These are phyloP conservation scores for Phthorimaea operculella DNA, from an alignment of 1,140 invertebrate species.

Conservation along the genomic window DNA sequence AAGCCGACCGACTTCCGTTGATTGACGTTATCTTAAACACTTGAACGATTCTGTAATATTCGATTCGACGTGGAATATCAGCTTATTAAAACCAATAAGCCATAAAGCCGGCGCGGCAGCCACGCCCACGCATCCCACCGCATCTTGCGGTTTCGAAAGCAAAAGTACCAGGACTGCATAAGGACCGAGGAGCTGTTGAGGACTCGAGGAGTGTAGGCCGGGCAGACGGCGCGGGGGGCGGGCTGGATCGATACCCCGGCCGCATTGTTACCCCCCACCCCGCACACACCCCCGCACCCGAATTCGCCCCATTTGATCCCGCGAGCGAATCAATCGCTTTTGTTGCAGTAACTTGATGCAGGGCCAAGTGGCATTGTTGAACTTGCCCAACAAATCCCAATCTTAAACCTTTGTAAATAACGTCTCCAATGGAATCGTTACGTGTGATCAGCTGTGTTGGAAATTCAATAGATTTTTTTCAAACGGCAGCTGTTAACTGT, in stretches of 20 bases:
- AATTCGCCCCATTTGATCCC: slow-evolving; percentile 6
- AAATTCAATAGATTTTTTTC: slow-evolving; percentile 6
- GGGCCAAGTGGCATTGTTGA: background rate
- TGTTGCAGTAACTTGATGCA: slow-evolving; percentile 4
- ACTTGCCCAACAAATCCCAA: background rate
- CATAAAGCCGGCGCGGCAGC: background rate
- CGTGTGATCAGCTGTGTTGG: slow-evolving; percentile 1
- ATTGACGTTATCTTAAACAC: too few relatives aligned
- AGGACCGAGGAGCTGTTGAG: background rate
- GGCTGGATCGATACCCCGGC: background rate
- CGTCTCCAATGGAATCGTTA: background rate
- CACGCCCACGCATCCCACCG: background rate
- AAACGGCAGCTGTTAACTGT: background rate
- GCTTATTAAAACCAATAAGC: background rate
- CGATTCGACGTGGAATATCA: background rate
- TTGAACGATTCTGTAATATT: too few relatives aligned
- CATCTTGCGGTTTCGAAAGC: slow-evolving; percentile 2
- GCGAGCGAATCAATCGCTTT: slow-evolving; percentile 6
- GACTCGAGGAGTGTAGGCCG: background rate
- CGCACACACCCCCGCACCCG: background rate
- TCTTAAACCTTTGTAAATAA: background rate
- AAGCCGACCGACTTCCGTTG: background rate
- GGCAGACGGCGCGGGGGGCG: slow-evolving; percentile 1
- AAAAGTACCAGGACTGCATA: slow-evolving; percentile 3
- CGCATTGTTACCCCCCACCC: background rate